Percentiles rank a stretch among this genome's conserved stretches.
Conservation (phyloP, 2,797 vertebrate genomes). For the Betta splendens region DNA sequence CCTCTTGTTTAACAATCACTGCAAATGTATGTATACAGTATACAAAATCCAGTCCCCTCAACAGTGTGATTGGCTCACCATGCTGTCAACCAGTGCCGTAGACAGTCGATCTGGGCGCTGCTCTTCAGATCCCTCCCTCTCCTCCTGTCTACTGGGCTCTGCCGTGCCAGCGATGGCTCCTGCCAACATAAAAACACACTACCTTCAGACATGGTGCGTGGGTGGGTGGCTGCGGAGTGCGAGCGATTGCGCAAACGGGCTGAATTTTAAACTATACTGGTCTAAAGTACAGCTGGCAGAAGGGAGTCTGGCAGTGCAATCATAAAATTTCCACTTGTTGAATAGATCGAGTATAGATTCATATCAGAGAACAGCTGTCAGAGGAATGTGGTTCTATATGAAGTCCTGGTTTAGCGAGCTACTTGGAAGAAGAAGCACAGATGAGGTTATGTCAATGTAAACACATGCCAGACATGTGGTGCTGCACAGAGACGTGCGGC, state of each 20-base stretch:
- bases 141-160: constrained; percentile 69
- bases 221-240: constrained; percentile 20
- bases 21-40: background rate
- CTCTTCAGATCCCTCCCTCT: constrained; percentile 71
- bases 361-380: constrained; percentile 11
- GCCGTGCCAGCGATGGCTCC: constrained; percentile 67
- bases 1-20: constrained; percentile 5
- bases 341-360: background rate
- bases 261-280: constrained; percentile 28
- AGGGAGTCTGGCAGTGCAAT: constrained; percentile 18
- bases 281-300: constrained; percentile 32
- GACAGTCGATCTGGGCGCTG: constrained; percentile 61
- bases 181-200: constrained; percentile 58
- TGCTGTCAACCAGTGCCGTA: constrained; percentile 71
- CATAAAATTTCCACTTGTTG: background rate
- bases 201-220: constrained; percentile 47
- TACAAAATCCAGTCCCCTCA: background rate
- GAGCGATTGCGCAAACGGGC: constrained; percentile 27
- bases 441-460: constrained; percentile 46
- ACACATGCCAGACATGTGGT: constrained; percentile 27
- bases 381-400: background rate
- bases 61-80: constrained; percentile 73
- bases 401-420: constrained; percentile 10
- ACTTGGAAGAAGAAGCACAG: constrained; percentile 16
- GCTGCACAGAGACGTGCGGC: constrained; percentile 43